Evolutionary conservation across 2,113 vertebrate genomes (phyloP), one percentile per base, ranked within the genome.

Genomic region (Gambusia affinis): DNA sequence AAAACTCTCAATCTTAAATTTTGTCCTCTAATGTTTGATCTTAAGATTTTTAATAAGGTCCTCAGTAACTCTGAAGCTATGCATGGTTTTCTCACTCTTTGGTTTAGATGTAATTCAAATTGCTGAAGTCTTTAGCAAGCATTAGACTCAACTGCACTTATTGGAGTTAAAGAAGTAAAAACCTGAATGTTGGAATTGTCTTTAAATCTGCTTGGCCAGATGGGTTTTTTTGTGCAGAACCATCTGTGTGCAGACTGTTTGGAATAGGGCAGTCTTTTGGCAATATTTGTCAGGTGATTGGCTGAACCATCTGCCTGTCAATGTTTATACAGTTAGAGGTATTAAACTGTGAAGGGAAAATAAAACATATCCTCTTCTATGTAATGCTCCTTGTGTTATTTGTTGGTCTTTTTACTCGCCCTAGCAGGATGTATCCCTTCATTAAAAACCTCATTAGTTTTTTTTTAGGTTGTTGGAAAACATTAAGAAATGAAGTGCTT

Each of bases 241-340:
- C 68, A 33, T 70, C 24, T 31, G 15, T 17, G 0, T 60, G 47
- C 11, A 57, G 44, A 65, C 47, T 35, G 51, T 37, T 70, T 70
- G 31, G 24, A 27, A 37, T 8, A 37, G 31, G 22, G 22, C 44
- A 54, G 67, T 15, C 3, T 3, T 42, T 51, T 47, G 28, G 42
- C 33, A 44, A 67, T 44, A 29, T 67, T 44, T 67, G n/a, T n/a
- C 39, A 67, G 27, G n/a, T 67, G 39, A 67, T 30, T 65, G 64
- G 64, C 17, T 37, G 64, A 65, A 37, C 31, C 64, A 67, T 47
- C 39, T 67, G 66, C 42, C 44, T 51, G 19, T 68, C 28, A 54
- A 24, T 39, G 28, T 51, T 68, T 54, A 24, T 7, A 12, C 1
- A 67, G 14, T 22, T 54, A 51, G 19, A 30, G 29, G 4, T 19